Conservation (phyloP, 1,140 invertebrate species). For the Luehdorfia chinensis region DNA sequence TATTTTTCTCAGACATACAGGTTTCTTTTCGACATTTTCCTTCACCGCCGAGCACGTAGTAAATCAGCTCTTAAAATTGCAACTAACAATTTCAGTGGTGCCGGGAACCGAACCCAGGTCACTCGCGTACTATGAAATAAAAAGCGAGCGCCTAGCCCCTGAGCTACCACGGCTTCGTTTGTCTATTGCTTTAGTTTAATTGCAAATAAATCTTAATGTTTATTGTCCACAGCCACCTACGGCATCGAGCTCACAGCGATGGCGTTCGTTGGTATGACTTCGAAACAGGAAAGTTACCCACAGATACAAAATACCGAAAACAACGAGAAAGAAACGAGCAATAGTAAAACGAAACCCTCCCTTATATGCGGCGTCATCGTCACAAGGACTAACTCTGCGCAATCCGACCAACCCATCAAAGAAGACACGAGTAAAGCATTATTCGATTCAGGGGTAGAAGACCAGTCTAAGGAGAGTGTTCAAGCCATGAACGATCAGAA, state of each 20-base stretch:
- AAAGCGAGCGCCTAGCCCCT: too few species aligned
- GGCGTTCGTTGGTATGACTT: constrained; percentile 63
- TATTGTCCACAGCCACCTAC: constrained; percentile 51
- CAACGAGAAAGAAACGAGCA: constrained; percentile 49
- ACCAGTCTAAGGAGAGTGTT: constrained; percentile 58
- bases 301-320: constrained; percentile 49
- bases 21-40: too few species aligned
- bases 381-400: constrained; percentile 41
- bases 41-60: too few species aligned
- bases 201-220: constrained; percentile 7
- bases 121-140: too few species aligned
- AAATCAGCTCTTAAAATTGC: too few species aligned
- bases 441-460: constrained; percentile 50
- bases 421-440: constrained; percentile 62
- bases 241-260: constrained; percentile 60
- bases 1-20: too few species aligned
- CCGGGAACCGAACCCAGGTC: too few species aligned
- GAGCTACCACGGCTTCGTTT: too few species aligned
- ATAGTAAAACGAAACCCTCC: constrained; percentile 53
- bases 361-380: constrained; percentile 60
- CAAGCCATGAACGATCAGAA: constrained; percentile 75
- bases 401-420: constrained; percentile 51
- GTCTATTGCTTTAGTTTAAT: background rate
- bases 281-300: constrained; percentile 48
- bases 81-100: too few species aligned